Conservation (phyloP, 2,888 invertebrate genomes). For the Drosophila rubida region DNA sequence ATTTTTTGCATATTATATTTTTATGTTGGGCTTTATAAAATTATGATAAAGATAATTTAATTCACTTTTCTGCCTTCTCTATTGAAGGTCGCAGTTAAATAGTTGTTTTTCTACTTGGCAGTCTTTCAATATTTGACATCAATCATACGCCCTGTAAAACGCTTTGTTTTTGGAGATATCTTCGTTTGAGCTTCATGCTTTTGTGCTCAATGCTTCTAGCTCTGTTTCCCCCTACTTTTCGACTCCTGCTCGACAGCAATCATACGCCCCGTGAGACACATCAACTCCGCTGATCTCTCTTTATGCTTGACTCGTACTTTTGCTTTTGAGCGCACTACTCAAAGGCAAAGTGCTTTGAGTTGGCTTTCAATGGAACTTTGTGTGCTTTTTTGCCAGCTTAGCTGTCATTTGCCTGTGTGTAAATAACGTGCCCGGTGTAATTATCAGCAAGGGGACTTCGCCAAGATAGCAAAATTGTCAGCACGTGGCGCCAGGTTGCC, state of each 20-base stretch:
- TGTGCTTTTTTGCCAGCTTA: slow-evolving; percentile 1
- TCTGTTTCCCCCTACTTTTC: not conserved
- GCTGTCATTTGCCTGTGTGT: slow-evolving; percentile 19
- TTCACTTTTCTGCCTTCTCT: not conserved
- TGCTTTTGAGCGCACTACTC: slow-evolving; percentile 3
- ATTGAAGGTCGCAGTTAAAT: not conserved
- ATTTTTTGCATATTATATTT: not conserved
- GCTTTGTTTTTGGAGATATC: not conserved
- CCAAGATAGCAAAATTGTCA: slow-evolving; percentile 3
- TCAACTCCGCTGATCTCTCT: not conserved
- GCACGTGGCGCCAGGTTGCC: slow-evolving; percentile 11
- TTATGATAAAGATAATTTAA: not conserved
- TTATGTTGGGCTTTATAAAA: not conserved
- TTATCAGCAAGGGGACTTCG: slow-evolving; percentile 19
- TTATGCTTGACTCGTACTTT: not conserved
- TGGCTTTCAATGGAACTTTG: slow-evolving; percentile 12
- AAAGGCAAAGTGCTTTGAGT: slow-evolving; percentile 12
- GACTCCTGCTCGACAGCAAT: not conserved
- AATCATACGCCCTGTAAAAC: slow-evolving; percentile 1
- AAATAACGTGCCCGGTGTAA: slow-evolving; percentile 32
- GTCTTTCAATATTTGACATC: not conserved
- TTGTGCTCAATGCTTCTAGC: not conserved
- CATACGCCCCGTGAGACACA: slow-evolving; percentile 3
- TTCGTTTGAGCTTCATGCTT: not conserved
- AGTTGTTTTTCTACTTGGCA: not conserved